phyloP scores from a whole-genome alignment of 2,888 invertebrate species.

The Rhagonycha lutea region DNA sequence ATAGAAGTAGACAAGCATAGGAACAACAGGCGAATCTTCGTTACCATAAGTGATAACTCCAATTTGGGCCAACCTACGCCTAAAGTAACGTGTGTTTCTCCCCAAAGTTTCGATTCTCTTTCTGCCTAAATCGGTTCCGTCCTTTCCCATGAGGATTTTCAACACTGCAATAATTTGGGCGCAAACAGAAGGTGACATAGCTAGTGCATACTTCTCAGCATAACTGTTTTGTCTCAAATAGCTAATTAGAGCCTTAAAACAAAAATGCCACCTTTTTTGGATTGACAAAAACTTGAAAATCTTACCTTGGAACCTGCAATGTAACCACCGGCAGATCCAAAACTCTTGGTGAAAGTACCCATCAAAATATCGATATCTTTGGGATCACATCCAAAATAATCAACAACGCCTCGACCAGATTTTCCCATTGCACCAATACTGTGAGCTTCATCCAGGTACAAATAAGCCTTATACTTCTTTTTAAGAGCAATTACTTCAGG shows the following conservation, averaged over 20 bases:
- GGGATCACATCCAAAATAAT: conserved; percentile 83
- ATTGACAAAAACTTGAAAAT: neutral
- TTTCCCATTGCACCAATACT: conserved; percentile 92
- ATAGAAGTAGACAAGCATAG: conserved; percentile 91
- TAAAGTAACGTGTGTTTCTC: conserved; percentile 82
- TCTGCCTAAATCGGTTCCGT: conserved; percentile 72
- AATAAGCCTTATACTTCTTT: conserved; percentile 90
- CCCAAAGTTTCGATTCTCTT: conserved; percentile 72
- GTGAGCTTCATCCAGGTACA: conserved; percentile 98
- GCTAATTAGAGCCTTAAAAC: conserved; percentile 68
- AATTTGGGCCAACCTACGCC: conserved; percentile 78
- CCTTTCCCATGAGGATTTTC: conserved; percentile 83
- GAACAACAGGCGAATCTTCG: conserved; percentile 94
- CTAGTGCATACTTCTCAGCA: conserved; percentile 82
- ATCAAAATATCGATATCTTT: conserved; percentile 90
- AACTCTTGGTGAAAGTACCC: conserved; percentile 99
- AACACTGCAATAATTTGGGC: conserved; percentile 90
- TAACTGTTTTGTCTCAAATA: conserved; percentile 80
- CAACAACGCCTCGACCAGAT: conserved; percentile 84
- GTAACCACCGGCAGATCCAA: conserved; percentile 96
- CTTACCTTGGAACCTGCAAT: conserved; percentile 85
- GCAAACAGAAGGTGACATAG: conserved; percentile 88
- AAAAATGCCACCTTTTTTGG: neutral
- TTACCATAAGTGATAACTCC: conserved; percentile 93
- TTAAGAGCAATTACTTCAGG: conserved; percentile 88